Base-by-base conservation (phyloP, 2,113 vertebrate genomes). In the Etheostoma cragini region DNA sequence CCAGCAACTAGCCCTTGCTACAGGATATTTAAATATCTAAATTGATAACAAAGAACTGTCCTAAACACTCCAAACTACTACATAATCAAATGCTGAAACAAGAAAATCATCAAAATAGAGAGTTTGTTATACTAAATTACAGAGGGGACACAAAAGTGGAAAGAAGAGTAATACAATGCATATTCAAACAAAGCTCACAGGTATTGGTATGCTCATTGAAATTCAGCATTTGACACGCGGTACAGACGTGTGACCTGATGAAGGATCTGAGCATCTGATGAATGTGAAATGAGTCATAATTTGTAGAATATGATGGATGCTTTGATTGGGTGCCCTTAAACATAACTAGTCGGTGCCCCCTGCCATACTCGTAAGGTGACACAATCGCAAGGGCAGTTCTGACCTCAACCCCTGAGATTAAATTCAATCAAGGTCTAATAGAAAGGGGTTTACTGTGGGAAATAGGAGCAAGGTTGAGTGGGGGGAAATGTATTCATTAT, bases 171-270 rank as follows among this genome's bases (percentile, higher is more conserved):
- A 66, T 19, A 52, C 62, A 33, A n/a, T 85, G 90, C 64, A 85
- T 80, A 80, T 85, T 86, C 42, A 83, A 72, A 72, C 22, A 65
- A 62, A 81, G 70, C 84, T 74, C 70, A 5, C 8, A 62, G 61
- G 72, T 78, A 74, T 71, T 30, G 22, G 50, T 60, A 33, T 50
- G 63, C 84, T 56, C 15, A 72, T 80, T 82, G 38, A 80, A 77
- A 88, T 82, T 80, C 86, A 90, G 52, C 77, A 80, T 85, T 63
- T 87, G 86, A 88, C 75, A 76, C 64, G 17, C 54, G 72, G 65
- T 53, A 85, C 69, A 80, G 78, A 65, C 66, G 67, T 80, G 60
- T 56, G 80, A 90, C 90, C 87, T 5, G 71, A 58, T 75, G 57
- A 63, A 74, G 69, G 66, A 73, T 72, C 53, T 11, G 15, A 73